These are phyloP conservation scores for Deroplatys truncata DNA, from an alignment of 2,888 invertebrate species.

Conservation along the genomic window DNA sequence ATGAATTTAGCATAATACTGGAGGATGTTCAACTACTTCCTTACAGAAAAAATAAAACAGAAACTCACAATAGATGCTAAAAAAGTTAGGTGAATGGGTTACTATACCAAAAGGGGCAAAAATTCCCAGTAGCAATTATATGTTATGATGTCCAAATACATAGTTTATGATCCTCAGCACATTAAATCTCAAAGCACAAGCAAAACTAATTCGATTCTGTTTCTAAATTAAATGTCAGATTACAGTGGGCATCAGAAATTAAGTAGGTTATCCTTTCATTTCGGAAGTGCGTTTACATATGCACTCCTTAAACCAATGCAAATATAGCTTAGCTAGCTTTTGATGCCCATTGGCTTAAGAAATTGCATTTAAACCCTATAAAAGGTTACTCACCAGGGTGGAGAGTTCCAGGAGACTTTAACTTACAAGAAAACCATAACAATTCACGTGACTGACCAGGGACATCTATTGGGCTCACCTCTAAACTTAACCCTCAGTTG, in stretches of 20 bases:
- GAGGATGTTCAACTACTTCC: not conserved
- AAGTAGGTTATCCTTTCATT: not conserved
- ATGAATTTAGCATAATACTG: too few relatives aligned
- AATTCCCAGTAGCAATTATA: not conserved
- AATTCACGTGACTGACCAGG: conserved; percentile 36
- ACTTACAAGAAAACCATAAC: conserved; percentile 32
- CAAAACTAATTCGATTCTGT: not conserved
- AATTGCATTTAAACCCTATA: not conserved
- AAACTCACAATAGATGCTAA: not conserved
- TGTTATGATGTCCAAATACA: not conserved
- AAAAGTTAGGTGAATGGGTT: not conserved
- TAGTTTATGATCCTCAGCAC: not conserved
- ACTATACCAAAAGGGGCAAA: not conserved
- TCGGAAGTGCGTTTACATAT: not conserved
- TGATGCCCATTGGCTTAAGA: not conserved
- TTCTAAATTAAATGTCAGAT: not conserved
- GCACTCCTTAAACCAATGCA: not conserved
- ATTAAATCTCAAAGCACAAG: not conserved
- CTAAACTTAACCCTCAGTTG: not conserved
- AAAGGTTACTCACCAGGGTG: not conserved
- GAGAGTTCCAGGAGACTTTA: not conserved
- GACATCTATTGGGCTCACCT: conserved; percentile 29
- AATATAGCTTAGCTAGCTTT: not conserved
- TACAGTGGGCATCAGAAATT: not conserved
- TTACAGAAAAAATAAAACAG: too few relatives aligned